These are phyloP conservation scores for Callithrix jacchus DNA, from an alignment of 2,113 vertebrate species.

Conservation along the genomic window DNA sequence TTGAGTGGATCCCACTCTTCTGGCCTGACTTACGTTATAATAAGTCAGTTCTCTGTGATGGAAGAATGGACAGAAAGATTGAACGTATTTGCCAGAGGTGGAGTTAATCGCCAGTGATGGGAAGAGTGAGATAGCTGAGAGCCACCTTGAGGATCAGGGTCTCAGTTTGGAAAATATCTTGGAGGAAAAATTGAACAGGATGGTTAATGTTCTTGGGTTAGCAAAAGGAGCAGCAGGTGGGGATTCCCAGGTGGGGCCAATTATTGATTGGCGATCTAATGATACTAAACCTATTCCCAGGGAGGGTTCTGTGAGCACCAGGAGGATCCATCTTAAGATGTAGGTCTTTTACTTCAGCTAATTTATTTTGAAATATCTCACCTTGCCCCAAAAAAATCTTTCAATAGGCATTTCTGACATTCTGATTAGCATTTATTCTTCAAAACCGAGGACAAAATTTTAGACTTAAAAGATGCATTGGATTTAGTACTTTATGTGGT, in stretches of 20 bases:
- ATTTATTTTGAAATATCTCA: constrained; percentile 13
- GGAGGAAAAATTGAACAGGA: not conserved
- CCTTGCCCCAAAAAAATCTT: not conserved
- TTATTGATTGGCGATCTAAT: not conserved
- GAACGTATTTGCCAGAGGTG: not conserved
- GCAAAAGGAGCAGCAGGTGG: not conserved
- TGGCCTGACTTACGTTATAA: not conserved
- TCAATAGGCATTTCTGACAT: constrained; percentile 1
- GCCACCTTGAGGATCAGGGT: not conserved
- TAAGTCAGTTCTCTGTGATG: not conserved
- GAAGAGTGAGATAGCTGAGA: not conserved
- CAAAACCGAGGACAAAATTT: not conserved
- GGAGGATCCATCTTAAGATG: not conserved
- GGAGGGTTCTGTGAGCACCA: not conserved
- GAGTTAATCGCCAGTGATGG: not conserved
- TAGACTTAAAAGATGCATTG: not conserved
- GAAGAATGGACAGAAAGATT: not conserved
- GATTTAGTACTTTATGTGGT: not conserved
- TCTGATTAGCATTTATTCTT: not conserved
- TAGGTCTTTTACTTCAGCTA: not conserved
- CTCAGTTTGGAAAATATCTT: not conserved
- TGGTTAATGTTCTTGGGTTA: not conserved
- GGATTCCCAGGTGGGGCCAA: not conserved
- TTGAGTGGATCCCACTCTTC: not conserved
- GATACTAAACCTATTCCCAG: not conserved